Base-by-base conservation (phyloP, 2,888 invertebrate species). In the Lasiommata megera region DNA sequence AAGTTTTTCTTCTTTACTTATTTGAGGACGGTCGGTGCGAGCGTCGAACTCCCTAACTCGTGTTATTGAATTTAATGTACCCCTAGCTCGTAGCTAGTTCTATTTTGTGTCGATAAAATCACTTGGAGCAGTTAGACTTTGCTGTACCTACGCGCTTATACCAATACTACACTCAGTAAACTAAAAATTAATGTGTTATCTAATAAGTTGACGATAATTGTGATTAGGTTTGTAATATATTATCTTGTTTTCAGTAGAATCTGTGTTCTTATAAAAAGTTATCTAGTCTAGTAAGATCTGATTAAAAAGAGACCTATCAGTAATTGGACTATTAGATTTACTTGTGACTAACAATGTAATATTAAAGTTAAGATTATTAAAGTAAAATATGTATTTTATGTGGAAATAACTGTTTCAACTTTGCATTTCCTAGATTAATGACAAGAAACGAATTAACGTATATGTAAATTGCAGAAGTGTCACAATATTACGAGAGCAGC, bases 1-100 rank as follows among this genome's bases (percentile, higher is more conserved):
- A 89, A 87, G 76, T 87, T 89, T 50, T 85, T 81, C 82, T 84
- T 84, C 84, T 84, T 83, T 84, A 85, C 81, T 88, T 87, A 88
- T 88, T 87, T 86, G 87, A 87, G 84, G 88, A 88, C 87, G 86
- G 86, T 84, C 86, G 87, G 76, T 77, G 85, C 82, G 86, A 86
- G 85, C 86, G 84, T 79, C 84, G 84, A 88, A 87, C 86, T 88
- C 84, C 72, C 83, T 88, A 90, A 90, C 88, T 89, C 82, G 81
- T 79, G 86, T 89, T 90, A 90, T 90, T 88, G 88, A 90, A 88
- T 89, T 88, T 88, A 88, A 88, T 88, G 84, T 88, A 87, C 84
- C 84, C 80, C 80, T 43, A 74, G 62, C 74, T 72, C 75, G 75
- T 79, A 79, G 80, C 79, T 82, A 82, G 77, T 73, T 79, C 79